Base-by-base conservation (phyloP, 2,797 vertebrate species). In the Triplophysa bombifrons region DNA sequence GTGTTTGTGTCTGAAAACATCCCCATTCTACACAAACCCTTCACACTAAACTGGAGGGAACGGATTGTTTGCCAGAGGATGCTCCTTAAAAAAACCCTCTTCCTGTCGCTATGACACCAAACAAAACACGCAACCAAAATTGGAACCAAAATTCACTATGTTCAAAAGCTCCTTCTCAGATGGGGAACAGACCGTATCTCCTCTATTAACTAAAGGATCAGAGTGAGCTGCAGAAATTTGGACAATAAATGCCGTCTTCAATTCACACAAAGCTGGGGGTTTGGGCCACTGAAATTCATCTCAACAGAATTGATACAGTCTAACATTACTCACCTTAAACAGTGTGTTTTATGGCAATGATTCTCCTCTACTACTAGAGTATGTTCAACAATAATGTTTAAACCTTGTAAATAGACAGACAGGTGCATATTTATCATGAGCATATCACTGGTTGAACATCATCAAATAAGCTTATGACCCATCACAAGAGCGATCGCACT, bases 71-170 rank as follows among this genome's bases (percentile, higher is more conserved):
- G 85, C 85, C 82, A 84, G 67, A 86, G 71, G 84, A 48, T 30
- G 72, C 71, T 81, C 88, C 88, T 88, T 85, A 84, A 90, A 91
- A 91, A 84, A 85, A 84, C 73, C 78, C 87, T 87, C 78, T 83
- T 77, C 82, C 88, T 86, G 87, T 93, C 90, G 79, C 92, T 90
- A 92, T 92, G 91, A 91, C 91, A 88, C 93, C 90, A 48, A 30
- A 41, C 38, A 51, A 83, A 82, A 41, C 51, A 30, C 6, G 19
- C 65, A 25, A 48, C 11, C 74, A 25, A 53, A 56, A 64, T 73
- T 63, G 80, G 51, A 80, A 78, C 16, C 22, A 11, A 82, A 86
- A 72, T 78, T 78, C 20, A 74, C 78, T 78, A 72, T 11, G 53
- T 56, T 83, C 84, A 76, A 84, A 86, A 88, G 82, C 61, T 81